A percentile compares a stretch with the other conserved stretches of the same genome.
Evolutionary conservation across 1,140 invertebrate genomes (phyloP).

Genomic region (Drosophila athabasca): DNA sequence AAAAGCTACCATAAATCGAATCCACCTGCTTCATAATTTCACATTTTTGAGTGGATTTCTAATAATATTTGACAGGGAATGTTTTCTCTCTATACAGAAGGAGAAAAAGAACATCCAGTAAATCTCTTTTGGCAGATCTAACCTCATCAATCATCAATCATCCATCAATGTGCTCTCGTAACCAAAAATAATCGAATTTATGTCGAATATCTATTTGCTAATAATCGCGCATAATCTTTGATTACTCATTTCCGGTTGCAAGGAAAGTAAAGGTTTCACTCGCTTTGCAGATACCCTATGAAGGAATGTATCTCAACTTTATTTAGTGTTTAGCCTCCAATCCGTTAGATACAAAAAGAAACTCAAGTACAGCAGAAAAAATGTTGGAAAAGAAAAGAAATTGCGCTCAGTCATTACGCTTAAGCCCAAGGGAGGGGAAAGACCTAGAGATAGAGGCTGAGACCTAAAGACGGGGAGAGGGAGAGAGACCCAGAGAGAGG

Average conservation of each 20-base stretch:
- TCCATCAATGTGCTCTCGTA: too few relatives aligned
- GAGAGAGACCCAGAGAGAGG: constrained; percentile 28
- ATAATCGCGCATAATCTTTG: constrained; percentile 75
- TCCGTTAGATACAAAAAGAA: constrained; percentile 60
- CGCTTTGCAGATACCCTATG: constrained; percentile 48
- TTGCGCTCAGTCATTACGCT: constrained; percentile 69
- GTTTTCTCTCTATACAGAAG: constrained; percentile 29
- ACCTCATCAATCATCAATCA: constrained; percentile 46
- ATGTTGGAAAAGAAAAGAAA: constrained; percentile 48
- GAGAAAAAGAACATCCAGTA: constrained; percentile 57
- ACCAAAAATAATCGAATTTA: neutral
- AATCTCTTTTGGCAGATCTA: neutral
- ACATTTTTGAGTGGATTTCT: constrained; percentile 60
- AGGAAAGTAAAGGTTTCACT: too few relatives aligned
- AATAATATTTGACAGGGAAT: constrained; percentile 33
- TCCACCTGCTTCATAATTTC: constrained; percentile 55
- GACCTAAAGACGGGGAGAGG: constrained; percentile 6
- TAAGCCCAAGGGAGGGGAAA: constrained; percentile 24
- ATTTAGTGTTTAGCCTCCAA: constrained; percentile 7
- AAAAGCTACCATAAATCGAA: constrained; percentile 51
- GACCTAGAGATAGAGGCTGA: constrained; percentile 27
- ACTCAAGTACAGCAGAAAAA: constrained; percentile 57
- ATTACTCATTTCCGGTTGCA: constrained; percentile 77
- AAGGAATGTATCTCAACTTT: constrained; percentile 3
- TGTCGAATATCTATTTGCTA: constrained; percentile 63